These are phyloP conservation scores for Helogale parvula DNA, from an alignment of 2,113 vertebrate genomes.

Conservation along the genomic window DNA sequence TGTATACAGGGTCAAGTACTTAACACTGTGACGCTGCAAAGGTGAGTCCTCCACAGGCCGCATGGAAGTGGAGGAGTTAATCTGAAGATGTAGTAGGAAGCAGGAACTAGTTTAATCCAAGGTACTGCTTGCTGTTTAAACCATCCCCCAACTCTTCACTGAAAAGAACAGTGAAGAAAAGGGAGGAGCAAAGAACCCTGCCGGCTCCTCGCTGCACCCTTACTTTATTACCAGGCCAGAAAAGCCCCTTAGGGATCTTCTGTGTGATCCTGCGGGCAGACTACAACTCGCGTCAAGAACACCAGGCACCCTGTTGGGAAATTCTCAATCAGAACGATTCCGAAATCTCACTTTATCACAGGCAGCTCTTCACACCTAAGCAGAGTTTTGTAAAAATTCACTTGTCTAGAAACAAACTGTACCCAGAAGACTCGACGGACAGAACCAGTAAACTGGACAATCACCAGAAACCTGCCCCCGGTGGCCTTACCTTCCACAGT, in stretches of 20 bases:
- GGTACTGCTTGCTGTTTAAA: background rate
- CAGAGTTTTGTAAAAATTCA: background rate
- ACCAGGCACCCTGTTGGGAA: background rate
- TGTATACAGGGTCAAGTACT: background rate
- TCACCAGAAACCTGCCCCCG: background rate
- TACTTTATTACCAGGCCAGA: background rate
- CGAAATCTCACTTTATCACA: background rate
- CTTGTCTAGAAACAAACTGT: background rate
- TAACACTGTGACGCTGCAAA: background rate
- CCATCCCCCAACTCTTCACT: background rate
- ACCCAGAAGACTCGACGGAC: slow-evolving; percentile 29
- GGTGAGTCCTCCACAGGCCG: background rate
- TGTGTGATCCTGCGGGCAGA: background rate
- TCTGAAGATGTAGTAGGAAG: background rate
- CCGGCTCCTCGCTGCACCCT: background rate
- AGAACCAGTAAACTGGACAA: background rate
- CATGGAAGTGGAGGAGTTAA: background rate
- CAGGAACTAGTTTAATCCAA: background rate
- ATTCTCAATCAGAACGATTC: background rate
- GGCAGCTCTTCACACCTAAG: background rate
- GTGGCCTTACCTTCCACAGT: slow-evolving; percentile 84
- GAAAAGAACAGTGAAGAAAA: background rate
- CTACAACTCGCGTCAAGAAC: background rate
- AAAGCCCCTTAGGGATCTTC: background rate
- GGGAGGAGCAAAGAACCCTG: background rate